Evolutionary conservation across 2,797 vertebrate genomes (phyloP), one percentile per base, ranked within the genome.

Genomic region (Argya squamiceps): DNA sequence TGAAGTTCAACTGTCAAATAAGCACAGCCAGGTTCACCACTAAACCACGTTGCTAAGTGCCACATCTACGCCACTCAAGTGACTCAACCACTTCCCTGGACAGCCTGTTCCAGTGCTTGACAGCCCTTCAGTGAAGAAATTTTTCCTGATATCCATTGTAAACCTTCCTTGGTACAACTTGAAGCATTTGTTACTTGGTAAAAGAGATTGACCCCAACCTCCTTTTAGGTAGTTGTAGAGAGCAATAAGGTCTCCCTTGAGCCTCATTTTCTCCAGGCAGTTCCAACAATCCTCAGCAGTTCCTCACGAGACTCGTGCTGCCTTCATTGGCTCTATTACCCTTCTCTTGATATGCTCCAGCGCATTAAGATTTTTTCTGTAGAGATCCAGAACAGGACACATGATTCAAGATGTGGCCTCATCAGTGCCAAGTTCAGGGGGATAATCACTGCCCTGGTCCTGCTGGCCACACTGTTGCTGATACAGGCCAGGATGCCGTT

Each of bases 241-340:
- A 43, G 14, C 0, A 0, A 2, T 68, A 30, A 56, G 29, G 24
- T 74, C 29, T 56, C 29, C n/a, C 24, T 37, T 44, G 21, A 52
- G 21, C 58, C 11, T 58, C 18, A 19, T 68, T 68, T 88, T 41
- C 30, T 68, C 34, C 56, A 39, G 60, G 12, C 21, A 43, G 17
- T 74, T 26, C 41, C 41, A 53, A 22, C 13, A 59, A 12, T 39
- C 15, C 22, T 71, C 39, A 43, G 19, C 18, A 5, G 5, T 46
- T 65, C n/a, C 39, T 84, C 15, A 5, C 2, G 4, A 26, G 34
- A 14, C 39, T 41, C 2, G 1, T 15, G 6, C 27, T 73, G 5
- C 9, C 34, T 63, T 58, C 26, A 34, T 6, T 21, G 23, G 11
- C n/a, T 56, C 16, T 21, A 3, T 7, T 34, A 21, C 43, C 5